Evolutionary conservation across 2,113 vertebrate species (phyloP).

Genomic region (Equus przewalskii): DNA sequence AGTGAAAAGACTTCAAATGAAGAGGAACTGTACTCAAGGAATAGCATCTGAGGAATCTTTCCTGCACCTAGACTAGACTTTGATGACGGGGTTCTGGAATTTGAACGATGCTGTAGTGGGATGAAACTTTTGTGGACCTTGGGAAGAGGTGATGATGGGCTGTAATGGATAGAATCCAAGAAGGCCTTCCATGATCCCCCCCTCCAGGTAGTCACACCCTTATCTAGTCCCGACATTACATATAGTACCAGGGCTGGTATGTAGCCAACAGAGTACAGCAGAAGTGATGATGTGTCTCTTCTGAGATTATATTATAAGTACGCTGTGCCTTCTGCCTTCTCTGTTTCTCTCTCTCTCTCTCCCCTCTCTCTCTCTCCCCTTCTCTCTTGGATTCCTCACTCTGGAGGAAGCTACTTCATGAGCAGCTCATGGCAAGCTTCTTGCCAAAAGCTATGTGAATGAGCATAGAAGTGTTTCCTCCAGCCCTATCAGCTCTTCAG

Average conservation of each 20-base stretch:
- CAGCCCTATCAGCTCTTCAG: neutral
- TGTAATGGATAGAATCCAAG: neutral
- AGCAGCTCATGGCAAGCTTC: neutral
- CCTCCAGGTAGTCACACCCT: neutral
- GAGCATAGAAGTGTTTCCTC: neutral
- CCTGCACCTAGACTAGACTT: neutral
- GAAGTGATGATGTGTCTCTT: neutral
- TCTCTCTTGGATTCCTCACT: neutral
- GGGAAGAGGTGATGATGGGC: neutral
- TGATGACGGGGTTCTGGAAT: neutral
- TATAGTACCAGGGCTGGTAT: neutral
- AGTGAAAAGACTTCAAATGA: neutral
- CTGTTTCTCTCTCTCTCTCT: neutral
- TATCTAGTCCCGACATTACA: too few species aligned
- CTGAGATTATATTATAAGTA: neutral
- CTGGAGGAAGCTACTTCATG: neutral
- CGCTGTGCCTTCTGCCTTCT: neutral
- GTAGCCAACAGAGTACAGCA: neutral
- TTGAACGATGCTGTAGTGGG: neutral
- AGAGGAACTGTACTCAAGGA: neutral
- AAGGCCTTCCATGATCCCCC: neutral
- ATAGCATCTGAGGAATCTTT: neutral
- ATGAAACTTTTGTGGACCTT: neutral
- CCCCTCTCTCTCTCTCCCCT: neutral
- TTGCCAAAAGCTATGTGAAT: neutral